Base-by-base conservation (phyloP, 1,140 invertebrate species). In the Atta texana region DNA sequence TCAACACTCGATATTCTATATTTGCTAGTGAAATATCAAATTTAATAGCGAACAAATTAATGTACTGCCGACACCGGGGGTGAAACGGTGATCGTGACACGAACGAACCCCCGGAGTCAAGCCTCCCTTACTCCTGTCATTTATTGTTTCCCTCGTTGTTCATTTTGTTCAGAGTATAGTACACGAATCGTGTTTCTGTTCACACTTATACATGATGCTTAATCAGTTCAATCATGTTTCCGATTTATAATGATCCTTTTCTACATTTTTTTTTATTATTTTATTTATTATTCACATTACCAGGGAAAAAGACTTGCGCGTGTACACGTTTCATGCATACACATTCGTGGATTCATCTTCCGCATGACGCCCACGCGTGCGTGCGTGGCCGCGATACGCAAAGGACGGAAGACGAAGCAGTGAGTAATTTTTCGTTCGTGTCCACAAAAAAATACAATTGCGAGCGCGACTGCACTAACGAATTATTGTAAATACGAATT, bases 1-100 rank as follows among this genome's bases (percentile, higher is more conserved):
- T 93, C 92, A 85, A 87, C 90, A 93, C 91, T 94, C 93, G 93
- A 94, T 94, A 95, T 95, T 94, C 92, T 93, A 94, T 93, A 94
- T 90, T 94, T 93, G 94, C 93, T 95, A 94, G 92, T 94, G 90
- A 94, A 94, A 94, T 94, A 94, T 94, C 89, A 94, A 95, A 94
- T 94, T 95, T 93, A 94, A 93, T 94, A 94, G 93, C 88, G 91
- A 93, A 94, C 93, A 93, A 94, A 94, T 93, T 93, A 84, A 89
- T 90, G 90, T 87, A 91, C 87, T 89, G 39, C 28, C 82, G 87
- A 57, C 77, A 18, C n/a, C 55, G 12, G 91, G 87, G 91, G 87
- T 71, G 57, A 66, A 82, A 53, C 24, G 68, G 75, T 34, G 14
- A 71, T 81, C n/a, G 69, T 28, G 78, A 69, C 61, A 69, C 78